Base-by-base conservation (phyloP, 2,888 invertebrate species). In the Alloscopus bannaensis region DNA sequence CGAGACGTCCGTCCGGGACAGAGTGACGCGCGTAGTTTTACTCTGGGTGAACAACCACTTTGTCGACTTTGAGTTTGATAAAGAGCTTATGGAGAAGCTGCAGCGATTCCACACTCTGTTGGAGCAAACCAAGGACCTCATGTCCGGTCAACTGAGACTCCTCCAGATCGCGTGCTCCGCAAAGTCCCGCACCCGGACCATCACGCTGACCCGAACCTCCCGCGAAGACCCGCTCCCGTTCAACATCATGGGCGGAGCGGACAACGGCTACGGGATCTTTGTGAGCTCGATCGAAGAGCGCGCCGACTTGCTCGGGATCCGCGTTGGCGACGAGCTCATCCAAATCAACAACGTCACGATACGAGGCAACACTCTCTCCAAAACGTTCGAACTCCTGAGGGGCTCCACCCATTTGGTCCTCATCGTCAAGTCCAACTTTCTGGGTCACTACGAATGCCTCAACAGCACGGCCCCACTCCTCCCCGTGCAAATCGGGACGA, bases 11-110 rank as follows among this genome's bases (percentile, higher is more conserved):
- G 90, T 94, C 31, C 89, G 94, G 84, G 94, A 96, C 89, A 92
- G 97, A 88, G 98, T 98, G 3, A 98, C 98, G 0, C 91, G 99
- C 78, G 97, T 99, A 0, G 96, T 99, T 11, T 90, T 99, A 52
- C 91, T 99, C n/a, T 99, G 99, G 99, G 98, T 99, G 0, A 99
- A 98, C 89, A 99, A 98, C 89, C 98, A 98, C 89, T 98, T 98
- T 88, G 97, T 97, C 47, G 98, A 98, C 88, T 98, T 98, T 89
- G 98, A 98, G 90, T 97, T 95, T 4, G 96, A 97, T 89, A 78
- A 72, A n/a, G 66, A 76, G 29, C 72, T 81, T 57, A 72, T 81
- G 81, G 52, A 47, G 22, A 50, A 22, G 29, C 98, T 98, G 89
- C 95, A 78, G 93, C 94, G 87, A 24, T 84, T 86, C 64, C 83